Evolutionary conservation across 2,888 invertebrate species (phyloP), one percentile per base, ranked within the genome.

Genomic region (Melangyna quadrimaculata): DNA sequence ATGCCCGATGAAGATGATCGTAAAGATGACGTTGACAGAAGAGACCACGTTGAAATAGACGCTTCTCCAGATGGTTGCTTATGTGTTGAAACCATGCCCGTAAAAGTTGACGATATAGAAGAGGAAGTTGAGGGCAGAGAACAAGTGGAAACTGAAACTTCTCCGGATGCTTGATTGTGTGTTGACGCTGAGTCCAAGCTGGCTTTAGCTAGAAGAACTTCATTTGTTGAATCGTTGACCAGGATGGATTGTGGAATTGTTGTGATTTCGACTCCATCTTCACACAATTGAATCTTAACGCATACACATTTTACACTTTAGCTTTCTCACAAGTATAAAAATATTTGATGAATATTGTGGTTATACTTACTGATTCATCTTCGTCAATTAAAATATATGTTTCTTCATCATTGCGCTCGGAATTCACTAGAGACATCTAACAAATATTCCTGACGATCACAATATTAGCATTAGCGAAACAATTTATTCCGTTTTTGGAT

Each of bases 381-480:
- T 4, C 40, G 40, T 17, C 27, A 61, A 43, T 27, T 61, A 27
- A 43, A 61, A 61, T 61, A 40, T 14, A 37, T 37, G 14, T 14
- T 37, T 37, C 4, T 14, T 14, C 14, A 37, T 37, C 14, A 27
- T 43, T 61, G 22, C 40, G 61, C 40, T 61, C 43, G 61, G 61
- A 61, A 43, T 61, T 61, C 40, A 61, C 40, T 24, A 40, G 37
- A 40, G 61, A 14, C 61, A 61, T 61, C 61, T 61, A 35, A 40
- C n/a, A 61, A 43, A 24, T 24, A 24, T 61, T 43, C 27, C 22
- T 40, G 24, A 40, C 40, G 40, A 37, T n/a, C 59, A 59, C 59
- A 59, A 59, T 59, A 40, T 24, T 14, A 40, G 14, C n/a, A 43
- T 59, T 59, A 43, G 40, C 43, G 43, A 61, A 43, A 61, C 43